These are phyloP conservation scores for Prolemur simus DNA, from an alignment of 2,113 vertebrate genomes.

Conservation along the genomic window DNA sequence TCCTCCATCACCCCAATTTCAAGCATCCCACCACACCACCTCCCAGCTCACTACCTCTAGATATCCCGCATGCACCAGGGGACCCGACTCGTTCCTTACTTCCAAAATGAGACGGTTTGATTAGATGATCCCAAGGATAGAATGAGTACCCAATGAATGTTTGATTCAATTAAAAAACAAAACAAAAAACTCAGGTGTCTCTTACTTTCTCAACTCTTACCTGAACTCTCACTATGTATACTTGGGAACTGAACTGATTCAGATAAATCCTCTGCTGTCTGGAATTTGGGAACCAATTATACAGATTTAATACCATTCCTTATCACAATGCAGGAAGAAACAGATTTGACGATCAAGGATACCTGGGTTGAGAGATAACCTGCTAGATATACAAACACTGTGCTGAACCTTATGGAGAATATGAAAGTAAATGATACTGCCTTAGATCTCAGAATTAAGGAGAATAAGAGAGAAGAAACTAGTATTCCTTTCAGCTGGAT, in stretches of 20 bases:
- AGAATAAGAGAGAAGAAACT: not conserved
- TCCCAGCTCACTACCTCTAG: not conserved
- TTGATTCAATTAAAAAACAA: not conserved
- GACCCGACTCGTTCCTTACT: not conserved
- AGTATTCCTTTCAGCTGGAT: not conserved
- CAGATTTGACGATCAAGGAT: not conserved
- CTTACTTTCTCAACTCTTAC: not conserved
- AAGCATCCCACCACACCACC: not conserved
- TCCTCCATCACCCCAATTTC: not conserved
- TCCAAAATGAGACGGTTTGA: not conserved
- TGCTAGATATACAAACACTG: too few relatives aligned
- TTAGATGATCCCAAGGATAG: not conserved
- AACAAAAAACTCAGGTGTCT: not conserved
- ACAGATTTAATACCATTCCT: not conserved
- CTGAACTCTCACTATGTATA: not conserved
- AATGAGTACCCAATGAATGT: not conserved
- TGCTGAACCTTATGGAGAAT: not conserved
- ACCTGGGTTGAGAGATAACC: too few relatives aligned
- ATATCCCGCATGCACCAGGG: not conserved
- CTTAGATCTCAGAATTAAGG: not conserved
- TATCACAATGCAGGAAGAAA: not conserved
- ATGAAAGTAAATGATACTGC: not conserved
- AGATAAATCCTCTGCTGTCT: not conserved
- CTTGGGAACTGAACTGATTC: not conserved
- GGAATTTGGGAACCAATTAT: not conserved